Conservation (phyloP, 2,113 vertebrate species). For the Pogona vitticeps region DNA sequence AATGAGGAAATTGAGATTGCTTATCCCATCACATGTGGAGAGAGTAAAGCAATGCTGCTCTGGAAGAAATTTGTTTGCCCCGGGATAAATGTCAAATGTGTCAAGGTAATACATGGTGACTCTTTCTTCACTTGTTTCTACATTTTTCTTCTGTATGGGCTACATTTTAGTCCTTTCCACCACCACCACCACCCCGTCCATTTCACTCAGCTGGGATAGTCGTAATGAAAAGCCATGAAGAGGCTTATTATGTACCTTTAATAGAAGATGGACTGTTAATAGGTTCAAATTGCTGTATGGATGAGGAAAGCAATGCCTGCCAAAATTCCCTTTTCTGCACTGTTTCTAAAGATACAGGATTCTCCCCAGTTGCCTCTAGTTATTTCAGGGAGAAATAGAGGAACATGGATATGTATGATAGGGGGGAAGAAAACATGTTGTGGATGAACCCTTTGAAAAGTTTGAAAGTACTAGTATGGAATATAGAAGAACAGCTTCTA, state of each 20-base stretch:
- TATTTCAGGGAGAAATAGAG: background rate
- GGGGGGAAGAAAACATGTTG: no score
- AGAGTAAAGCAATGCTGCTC: conserved; percentile 90
- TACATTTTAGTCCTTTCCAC: background rate
- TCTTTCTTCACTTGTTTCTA: background rate
- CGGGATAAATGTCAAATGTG: conserved; percentile 93
- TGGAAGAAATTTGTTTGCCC: conserved; percentile 98
- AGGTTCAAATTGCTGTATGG: background rate
- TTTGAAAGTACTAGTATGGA: background rate
- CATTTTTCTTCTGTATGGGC: background rate
- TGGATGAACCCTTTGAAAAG: background rate
- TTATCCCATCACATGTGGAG: conserved; percentile 94
- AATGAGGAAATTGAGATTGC: conserved; percentile 88
- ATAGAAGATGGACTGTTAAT: no score
- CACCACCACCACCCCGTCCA: no score
- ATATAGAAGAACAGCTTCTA: background rate
- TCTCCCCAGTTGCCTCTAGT: background rate
- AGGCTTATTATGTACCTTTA: background rate
- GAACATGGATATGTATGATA: background rate
- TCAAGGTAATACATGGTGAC: conserved; percentile 82
- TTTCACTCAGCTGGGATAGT: no score
- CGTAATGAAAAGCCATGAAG: no score
- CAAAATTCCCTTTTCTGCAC: background rate
- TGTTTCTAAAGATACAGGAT: background rate
- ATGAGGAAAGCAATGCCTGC: background rate